These are phyloP conservation scores for Hyperoplus immaculatus DNA, from an alignment of 2,797 vertebrate genomes.

Conservation along the genomic window DNA sequence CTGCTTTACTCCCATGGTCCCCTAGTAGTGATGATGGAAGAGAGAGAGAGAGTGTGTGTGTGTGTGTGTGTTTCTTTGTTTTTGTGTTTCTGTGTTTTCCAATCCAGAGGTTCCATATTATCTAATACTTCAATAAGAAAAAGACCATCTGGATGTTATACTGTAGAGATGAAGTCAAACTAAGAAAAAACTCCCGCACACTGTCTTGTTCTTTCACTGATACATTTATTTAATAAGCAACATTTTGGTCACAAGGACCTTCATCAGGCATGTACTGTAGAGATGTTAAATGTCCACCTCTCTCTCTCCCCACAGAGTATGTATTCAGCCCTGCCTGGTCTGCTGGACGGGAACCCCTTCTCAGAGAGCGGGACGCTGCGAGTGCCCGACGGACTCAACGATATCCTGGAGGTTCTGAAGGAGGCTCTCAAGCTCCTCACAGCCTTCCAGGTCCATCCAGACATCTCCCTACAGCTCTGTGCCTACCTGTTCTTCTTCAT, in stretches of 20 bases:
- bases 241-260: too few species aligned
- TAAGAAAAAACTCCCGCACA: too few species aligned
- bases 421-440: slow-evolving; percentile 82
- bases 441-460: slow-evolving; percentile 82
- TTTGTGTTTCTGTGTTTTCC: slow-evolving; percentile 18
- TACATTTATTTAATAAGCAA: too few species aligned
- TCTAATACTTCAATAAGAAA: background rate
- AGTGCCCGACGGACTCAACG: slow-evolving; percentile 75
- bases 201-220: too few species aligned
- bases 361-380: slow-evolving; percentile 80
- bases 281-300: background rate
- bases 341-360: slow-evolving; percentile 88
- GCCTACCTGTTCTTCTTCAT: slow-evolving; percentile 89
- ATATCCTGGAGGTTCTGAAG: slow-evolving; percentile 83
- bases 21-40: slow-evolving; percentile 37
- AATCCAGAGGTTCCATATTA: background rate
- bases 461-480: slow-evolving; percentile 85
- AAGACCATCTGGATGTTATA: too few species aligned
- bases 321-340: slow-evolving; percentile 80
- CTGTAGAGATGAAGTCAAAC: too few species aligned
- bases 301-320: slow-evolving; percentile 76
- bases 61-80: too few species aligned
- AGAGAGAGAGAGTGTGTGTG: background rate
- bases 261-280: background rate
- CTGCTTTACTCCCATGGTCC: slow-evolving; percentile 14